Evolutionary conservation across 2,888 invertebrate species (phyloP), one percentile per base, ranked within the genome.

Genomic region (Drosophila koepferae): DNA sequence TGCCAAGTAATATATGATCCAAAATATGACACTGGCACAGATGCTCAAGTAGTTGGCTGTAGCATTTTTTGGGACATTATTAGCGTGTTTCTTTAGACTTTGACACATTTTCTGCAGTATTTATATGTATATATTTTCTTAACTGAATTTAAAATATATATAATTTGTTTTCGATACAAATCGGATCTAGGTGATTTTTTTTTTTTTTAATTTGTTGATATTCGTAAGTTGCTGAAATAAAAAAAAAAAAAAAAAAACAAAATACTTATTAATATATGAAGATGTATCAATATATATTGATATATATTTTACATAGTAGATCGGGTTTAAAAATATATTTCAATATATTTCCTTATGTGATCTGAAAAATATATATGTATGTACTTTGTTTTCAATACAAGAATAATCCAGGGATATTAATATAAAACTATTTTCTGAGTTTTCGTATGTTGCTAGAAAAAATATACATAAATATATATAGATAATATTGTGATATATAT

Each of bases 1-100:
- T 0, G 82, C 79, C 7, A 75, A 9, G 59, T 63, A 72, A 70
- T 79, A 73, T 2, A 79, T 20, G 0, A 77, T 8, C 88, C 81
- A 86, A 56, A 80, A 86, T 0, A 55, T 31, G 2, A 80, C 8
- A 59, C 74, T 81, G 34, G 74, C 79, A 16, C 53, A 44, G 14
- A 43, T 41, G 16, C 61, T 68, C 6, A 86, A 38, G 23, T 80
- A 66, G 5, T 62, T 74, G 40, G 72, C 62, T 2, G 65, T 55
- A 6, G 77, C 77, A 74, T 74, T 87, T n/a, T 2, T 3, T 10
- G 18, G 38, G 6, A 23, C 31, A 14, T 20, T n/a, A 0, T 34
- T 28, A 2, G n/a, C 23, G n/a, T 3, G n/a, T 20, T 46, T 34
- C 7, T 1, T 31, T 10, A 10, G 5, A 0, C 0, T 0, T 12